Evolutionary conservation across 2,113 vertebrate genomes (phyloP), one percentile per base, ranked within the genome.

Genomic region (Pyxicephalus adspersus): DNA sequence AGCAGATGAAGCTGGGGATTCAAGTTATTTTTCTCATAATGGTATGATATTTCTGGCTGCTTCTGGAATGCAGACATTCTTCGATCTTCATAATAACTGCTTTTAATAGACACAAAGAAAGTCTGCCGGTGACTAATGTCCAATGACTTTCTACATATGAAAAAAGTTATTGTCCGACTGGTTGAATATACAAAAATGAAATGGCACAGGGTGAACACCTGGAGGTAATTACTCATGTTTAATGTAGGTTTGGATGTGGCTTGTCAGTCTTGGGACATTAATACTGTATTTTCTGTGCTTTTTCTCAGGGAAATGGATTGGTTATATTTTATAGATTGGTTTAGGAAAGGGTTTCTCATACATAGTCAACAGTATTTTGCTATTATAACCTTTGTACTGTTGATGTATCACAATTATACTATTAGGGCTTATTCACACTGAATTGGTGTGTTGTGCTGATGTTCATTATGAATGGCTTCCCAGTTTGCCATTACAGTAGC

Each of bases 41-140:
- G 34, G 61, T 58, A 82, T 82, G 63, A 28, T 82, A 66, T 67
- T 66, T 82, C 71, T 66, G 26, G 34, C 79, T 64, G 68, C 68
- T 75, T 38, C 58, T 31, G 80, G 71, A 82, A 75, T 66, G 70
- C 71, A 82, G 80, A 82, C 61, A 51, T 82, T 55, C 80, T 9
- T 82, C 50, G 60, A 82, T 75, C 80, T 45, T 64, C 22, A 55
- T 74, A 74, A 65, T 81, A 81, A 81, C 79, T 74, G 60, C 65
- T 66, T 71, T 71, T 82, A 82, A 82, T 75, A 63, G 80, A 82
- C 70, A 23, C 54, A 52, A 45, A 75, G 51, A 55, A 45, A 75
- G 70, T 52, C 79, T 55, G 38, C 34, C 28, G 65, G 61, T 66
- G 71, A 73, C 15, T 31, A 73, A 74, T 74, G 71, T 34, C 60